Conservation (phyloP, 2,797 vertebrate species). For the Anguilla marmorata region DNA sequence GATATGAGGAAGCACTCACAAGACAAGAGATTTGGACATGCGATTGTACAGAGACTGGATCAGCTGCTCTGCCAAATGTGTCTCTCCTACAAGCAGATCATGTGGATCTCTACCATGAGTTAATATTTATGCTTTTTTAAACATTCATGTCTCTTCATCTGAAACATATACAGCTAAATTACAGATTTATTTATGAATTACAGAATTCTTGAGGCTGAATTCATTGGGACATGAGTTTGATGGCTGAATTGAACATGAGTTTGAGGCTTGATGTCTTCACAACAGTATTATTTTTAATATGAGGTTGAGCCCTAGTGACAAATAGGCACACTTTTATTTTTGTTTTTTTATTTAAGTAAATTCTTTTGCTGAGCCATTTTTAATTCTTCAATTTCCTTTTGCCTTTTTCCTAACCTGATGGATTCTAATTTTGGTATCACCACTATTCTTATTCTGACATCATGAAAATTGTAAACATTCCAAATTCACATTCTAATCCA, state of each 20-base stretch:
- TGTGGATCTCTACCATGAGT: not conserved
- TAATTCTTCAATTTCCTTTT: not conserved
- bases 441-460: not conserved
- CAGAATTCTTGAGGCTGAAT: not conserved
- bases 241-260: not conserved
- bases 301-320: not conserved
- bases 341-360: not conserved
- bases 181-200: not conserved
- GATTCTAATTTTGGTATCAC: not conserved
- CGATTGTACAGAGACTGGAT: not conserved
- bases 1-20: constrained; percentile 32
- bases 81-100: constrained; percentile 29
- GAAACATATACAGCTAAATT: constrained; percentile 15
- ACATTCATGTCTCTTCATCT: constrained; percentile 9
- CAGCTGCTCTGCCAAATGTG: constrained; percentile 1
- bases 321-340: not conserved
- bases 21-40: constrained; percentile 35
- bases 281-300: too few species aligned
- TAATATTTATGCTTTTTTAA: not conserved
- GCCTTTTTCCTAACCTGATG: not conserved
- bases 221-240: not conserved
- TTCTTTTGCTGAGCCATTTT: not conserved
- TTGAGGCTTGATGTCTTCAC: too few species aligned
- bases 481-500: not conserved
- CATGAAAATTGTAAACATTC: not conserved